Conservation (phyloP, 2,113 vertebrate genomes). For the Peromyscus polionotus region DNA sequence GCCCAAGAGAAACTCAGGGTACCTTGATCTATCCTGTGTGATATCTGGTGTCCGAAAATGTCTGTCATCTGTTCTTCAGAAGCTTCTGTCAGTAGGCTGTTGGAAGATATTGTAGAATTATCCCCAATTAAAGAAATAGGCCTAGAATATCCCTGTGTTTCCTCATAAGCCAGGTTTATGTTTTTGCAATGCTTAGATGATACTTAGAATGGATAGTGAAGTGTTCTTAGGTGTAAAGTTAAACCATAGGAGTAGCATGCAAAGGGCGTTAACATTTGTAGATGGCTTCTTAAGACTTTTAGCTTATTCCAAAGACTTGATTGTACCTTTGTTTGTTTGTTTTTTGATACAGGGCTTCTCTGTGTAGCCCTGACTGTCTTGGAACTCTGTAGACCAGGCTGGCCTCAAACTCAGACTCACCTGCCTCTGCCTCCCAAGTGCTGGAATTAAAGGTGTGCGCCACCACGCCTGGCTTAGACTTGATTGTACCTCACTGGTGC, state of each 20-base stretch:
- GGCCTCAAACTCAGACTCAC: background rate
- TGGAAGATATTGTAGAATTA: background rate
- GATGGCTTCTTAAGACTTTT: conserved; percentile 2
- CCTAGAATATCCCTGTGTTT: conserved; percentile 11
- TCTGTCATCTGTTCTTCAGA: background rate
- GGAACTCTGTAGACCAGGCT: background rate
- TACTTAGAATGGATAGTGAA: background rate
- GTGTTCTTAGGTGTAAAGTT: background rate
- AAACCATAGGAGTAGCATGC: background rate
- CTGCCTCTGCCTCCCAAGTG: background rate
- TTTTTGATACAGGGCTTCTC: background rate
- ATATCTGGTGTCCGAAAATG: background rate
- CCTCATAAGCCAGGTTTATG: conserved; percentile 26
- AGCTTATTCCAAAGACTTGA: background rate
- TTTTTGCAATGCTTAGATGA: background rate
- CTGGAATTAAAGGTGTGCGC: background rate
- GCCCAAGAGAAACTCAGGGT: background rate
- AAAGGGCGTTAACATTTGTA: background rate
- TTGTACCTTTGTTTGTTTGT: background rate
- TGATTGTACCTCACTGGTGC: background rate
- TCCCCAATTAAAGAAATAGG: conserved; percentile 39
- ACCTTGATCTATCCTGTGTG: background rate
- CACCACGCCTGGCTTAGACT: background rate
- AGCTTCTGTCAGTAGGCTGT: background rate
- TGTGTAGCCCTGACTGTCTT: background rate